Base-by-base conservation (phyloP, 2,888 invertebrate species). In the Tiliacea aurago region DNA sequence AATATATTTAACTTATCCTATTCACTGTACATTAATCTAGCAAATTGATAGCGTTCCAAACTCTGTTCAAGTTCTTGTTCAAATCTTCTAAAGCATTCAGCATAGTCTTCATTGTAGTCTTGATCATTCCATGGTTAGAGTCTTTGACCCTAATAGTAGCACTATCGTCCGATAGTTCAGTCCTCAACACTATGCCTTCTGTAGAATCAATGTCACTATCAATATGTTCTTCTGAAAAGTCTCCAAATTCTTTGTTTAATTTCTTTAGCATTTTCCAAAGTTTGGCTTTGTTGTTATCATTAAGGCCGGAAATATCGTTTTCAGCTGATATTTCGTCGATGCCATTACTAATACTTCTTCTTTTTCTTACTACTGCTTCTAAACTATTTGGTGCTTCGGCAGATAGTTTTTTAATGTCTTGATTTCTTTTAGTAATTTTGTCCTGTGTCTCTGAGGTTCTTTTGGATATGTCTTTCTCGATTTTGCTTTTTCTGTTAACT, bases 41-140 rank as follows among this genome's bases (percentile, higher is more conserved):
- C 11, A 94, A 66, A 55, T 89, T 90, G 6, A 96, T 86, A 10
- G 92, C 91, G 61, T 91, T 90, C 93, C 95, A 94, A 83, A 94
- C 87, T 69, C 86, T 93, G 72, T 92, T 94, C 51, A 96, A 87
- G 75, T 95, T 95, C 23, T 90, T 91, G 76, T 94, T 95, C 7
- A 96, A 87, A 78, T 95, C 94, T 41, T 90, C 88, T 63, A 96
- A 83, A 9, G 95, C 87, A 23, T 87, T 86, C 9, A 93, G 79
- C 47, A 94, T 81, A 59, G 91, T 94, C 15, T 91, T 89, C 41
- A 95, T 87, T 0, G 94, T 93, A 2, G 90, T 86, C 81, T 92
- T 93, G 4, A 96, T 81, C 20, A 95, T 78, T 0, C 94, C 94
- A 15, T 86, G 81, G 15, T 89, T 84, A 1, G 90, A 83, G 67